phyloP scores from a whole-genome alignment of 1,140 invertebrate species.

The Planococcus citri region DNA sequence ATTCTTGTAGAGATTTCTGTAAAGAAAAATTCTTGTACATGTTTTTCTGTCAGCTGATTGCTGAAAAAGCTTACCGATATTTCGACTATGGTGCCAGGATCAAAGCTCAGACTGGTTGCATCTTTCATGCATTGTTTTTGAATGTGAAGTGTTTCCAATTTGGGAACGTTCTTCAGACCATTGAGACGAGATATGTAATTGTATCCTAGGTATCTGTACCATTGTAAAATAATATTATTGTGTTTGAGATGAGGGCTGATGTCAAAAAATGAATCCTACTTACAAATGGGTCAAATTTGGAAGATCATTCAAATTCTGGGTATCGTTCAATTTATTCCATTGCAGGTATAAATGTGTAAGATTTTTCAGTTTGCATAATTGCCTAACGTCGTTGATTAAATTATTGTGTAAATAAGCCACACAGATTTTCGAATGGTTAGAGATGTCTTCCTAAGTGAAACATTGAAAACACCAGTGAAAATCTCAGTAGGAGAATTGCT shows the following conservation, averaged over 20 bases:
- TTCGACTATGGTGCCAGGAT: not conserved
- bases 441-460: not conserved
- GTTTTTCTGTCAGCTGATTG: not conserved
- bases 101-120: not conserved
- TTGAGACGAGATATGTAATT: not conserved
- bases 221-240: not conserved
- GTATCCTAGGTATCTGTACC: not conserved
- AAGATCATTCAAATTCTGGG: not conserved
- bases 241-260: too few relatives aligned
- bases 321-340: not conserved
- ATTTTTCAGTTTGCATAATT: not conserved
- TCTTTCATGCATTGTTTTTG: not conserved
- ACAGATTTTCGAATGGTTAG: not conserved
- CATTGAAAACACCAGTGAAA: not conserved
- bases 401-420: not conserved
- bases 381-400: not conserved
- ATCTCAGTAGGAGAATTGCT: too few relatives aligned
- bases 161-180: not conserved
- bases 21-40: not conserved
- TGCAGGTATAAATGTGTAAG: not conserved
- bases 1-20: not conserved
- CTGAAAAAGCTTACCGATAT: not conserved
- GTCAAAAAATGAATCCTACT: not conserved
- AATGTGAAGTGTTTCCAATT: not conserved
- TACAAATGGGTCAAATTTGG: not conserved